These are phyloP conservation scores for Ranitomeya imitator DNA, from an alignment of 2,113 vertebrate genomes.

Conservation along the genomic window DNA sequence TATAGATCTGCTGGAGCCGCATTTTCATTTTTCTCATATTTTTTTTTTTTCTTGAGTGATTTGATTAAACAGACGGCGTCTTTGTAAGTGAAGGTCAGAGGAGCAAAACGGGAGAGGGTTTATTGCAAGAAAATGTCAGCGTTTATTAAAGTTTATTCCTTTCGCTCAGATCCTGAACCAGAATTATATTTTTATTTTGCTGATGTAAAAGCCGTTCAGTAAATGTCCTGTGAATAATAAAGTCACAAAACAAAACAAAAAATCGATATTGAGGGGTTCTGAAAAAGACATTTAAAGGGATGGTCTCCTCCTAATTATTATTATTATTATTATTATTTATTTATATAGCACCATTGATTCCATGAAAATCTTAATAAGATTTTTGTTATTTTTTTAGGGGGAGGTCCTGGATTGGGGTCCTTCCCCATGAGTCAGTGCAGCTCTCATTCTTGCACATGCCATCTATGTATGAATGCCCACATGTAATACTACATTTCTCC, in stretches of 20 bases:
- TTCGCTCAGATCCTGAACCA: not conserved
- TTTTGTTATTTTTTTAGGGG: no score
- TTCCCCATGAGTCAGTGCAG: no score
- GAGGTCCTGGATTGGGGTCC: no score
- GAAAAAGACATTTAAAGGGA: not conserved
- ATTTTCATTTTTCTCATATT: not conserved
- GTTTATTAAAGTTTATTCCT: not conserved
- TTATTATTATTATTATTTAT: no score
- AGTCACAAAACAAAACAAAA: not conserved
- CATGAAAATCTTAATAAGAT: not conserved
- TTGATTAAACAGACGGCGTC: slow-evolving; percentile 11
- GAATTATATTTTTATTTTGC: slow-evolving; percentile 3
- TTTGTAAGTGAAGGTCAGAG: slow-evolving; percentile 14
- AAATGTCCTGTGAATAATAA: not conserved
- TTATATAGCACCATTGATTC: no score
- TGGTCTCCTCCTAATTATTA: no score
- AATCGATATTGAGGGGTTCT: not conserved
- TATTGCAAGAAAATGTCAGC: slow-evolving; percentile 39
- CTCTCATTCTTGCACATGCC: no score
- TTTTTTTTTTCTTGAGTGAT: not conserved
- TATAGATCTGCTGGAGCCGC: not conserved
- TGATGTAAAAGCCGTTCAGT: not conserved
- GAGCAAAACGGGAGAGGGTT: not conserved
- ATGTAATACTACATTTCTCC: not conserved
- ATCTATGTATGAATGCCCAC: not conserved